These are phyloP conservation scores for Drosophila simulans DNA, from an alignment of 1,140 invertebrate genomes.

Conservation along the genomic window DNA sequence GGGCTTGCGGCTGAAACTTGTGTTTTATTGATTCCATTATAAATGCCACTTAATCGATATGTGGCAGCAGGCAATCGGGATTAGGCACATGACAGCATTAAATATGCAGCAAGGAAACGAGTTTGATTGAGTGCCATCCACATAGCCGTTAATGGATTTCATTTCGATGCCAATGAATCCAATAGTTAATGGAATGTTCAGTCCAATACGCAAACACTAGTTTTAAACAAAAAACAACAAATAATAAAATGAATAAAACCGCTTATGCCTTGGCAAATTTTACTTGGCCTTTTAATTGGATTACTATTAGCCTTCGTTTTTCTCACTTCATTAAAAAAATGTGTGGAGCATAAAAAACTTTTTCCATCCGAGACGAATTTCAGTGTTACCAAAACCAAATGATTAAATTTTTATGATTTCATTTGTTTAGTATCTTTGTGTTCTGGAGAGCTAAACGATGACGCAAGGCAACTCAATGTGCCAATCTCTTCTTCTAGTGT, in stretches of 20 bases:
- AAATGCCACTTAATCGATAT: slow-evolving; percentile 54
- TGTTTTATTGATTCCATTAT: slow-evolving; percentile 55
- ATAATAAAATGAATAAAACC: not conserved
- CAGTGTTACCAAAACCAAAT: too few relatives aligned
- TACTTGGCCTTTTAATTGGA: not conserved
- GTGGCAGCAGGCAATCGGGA: slow-evolving; percentile 24
- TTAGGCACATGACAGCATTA: slow-evolving; percentile 35
- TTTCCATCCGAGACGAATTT: too few relatives aligned
- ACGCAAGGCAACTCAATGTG: not conserved
- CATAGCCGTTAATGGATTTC: slow-evolving; percentile 34
- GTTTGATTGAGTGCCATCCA: slow-evolving; percentile 27
- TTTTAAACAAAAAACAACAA: not conserved
- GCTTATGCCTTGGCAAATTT: not conserved
- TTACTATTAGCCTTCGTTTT: not conserved
- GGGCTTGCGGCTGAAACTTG: slow-evolving; percentile 25
- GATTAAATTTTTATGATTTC: too few relatives aligned
- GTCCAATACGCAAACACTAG: slow-evolving; percentile 1
- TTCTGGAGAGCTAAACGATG: slow-evolving; percentile 1
- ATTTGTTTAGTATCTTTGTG: too few relatives aligned
- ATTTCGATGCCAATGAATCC: slow-evolving; percentile 2
- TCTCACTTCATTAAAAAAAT: not conserved
- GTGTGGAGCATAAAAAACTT: not conserved
- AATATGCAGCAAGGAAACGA: slow-evolving; percentile 51
- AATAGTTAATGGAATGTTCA: slow-evolving; percentile 22
- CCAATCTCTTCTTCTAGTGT: not conserved